A percentile compares a stretch with the other conserved stretches of the same genome.
phyloP scores from a whole-genome alignment of 2,888 invertebrate genomes.

The Mimumesa dahlbomi region DNA sequence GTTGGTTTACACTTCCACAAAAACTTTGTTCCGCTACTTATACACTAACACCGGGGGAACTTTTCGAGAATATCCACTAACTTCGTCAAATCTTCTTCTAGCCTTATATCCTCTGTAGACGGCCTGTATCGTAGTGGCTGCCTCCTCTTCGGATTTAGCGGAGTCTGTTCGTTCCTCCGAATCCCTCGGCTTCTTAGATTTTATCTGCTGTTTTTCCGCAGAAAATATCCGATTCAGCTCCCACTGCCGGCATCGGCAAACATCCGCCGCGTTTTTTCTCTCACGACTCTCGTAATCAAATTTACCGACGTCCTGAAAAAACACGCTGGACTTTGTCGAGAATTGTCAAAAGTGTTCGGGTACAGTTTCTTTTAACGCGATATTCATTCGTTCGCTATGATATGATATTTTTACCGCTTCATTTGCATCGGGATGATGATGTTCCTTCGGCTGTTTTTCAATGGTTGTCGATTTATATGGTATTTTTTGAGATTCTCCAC shows the following conservation, averaged over 20 bases:
- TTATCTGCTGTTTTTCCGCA: slow-evolving; percentile 37
- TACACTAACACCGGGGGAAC: neutral
- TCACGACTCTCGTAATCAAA: slow-evolving; percentile 40
- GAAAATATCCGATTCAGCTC: slow-evolving; percentile 52
- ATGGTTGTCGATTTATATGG: slow-evolving; percentile 3
- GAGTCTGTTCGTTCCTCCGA: slow-evolving; percentile 56
- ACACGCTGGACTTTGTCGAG: neutral
- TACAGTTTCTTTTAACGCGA: too few species aligned
- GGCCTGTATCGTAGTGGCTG: slow-evolving; percentile 78
- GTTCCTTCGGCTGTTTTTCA: slow-evolving; percentile 27
- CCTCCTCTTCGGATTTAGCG: slow-evolving; percentile 72
- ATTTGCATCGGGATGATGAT: too few species aligned
- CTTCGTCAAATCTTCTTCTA: slow-evolving; percentile 68
- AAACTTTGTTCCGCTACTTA: neutral
- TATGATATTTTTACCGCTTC: too few species aligned
- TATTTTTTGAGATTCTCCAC: slow-evolving; percentile 38
- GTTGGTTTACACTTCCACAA: neutral
- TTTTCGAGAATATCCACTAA: slow-evolving; percentile 41
- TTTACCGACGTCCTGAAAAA: slow-evolving; percentile 39
- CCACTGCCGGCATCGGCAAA: slow-evolving; percentile 52
- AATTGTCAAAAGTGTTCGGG: neutral
- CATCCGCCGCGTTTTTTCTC: slow-evolving; percentile 34
- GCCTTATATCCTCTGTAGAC: slow-evolving; percentile 75
- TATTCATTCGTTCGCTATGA: too few species aligned
- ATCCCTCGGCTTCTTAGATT: slow-evolving; percentile 29